Base-by-base conservation (phyloP, 2,113 vertebrate species). In the Pygoscelis antarcticus region DNA sequence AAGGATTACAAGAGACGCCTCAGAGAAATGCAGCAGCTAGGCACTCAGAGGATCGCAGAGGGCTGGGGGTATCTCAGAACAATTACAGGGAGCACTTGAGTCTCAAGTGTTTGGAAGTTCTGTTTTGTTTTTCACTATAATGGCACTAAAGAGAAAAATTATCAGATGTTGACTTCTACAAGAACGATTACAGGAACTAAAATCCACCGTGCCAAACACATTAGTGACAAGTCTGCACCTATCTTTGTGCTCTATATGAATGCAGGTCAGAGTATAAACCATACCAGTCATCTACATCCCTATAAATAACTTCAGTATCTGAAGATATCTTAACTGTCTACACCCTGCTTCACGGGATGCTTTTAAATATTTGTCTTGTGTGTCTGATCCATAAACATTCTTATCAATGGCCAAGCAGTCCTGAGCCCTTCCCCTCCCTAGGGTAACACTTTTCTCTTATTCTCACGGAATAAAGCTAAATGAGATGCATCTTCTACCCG, bases 111-210 rank as follows among this genome's bases (percentile, higher is more conserved):
- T 89, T 55, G 32, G 46, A 91, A 97, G 93, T 65, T 96, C 74
- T 93, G 81, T 22, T 97, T 87, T 83, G 92, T 51, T 96, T 89
- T 92, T 91, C 89, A 34, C 87, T 80, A 69, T 83, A 94, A 96
- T 20, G 64, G 89, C 88, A 44, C 94, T 85, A 12, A 71, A 80
- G 92, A 97, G 81, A 93, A 90, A 96, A 95, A n/a, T 3, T 44
- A 88, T 60, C 88, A 87, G 96, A 96, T 16, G 71, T 42, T 70
- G 84, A 80, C 86, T 90, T 87, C 87, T 13, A 7, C 0, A 8
- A 88, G 94, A 76, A 66, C 8, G n/a, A 64, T 87, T 92, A 87
- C 26, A 34, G 89, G 95, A 90, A 93, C 92, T 93, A 47, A 82
- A 91, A 86, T 51, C 84, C 54, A 27, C 60, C 13, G 7, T 42